These are phyloP conservation scores for Epinotia demarniana DNA, from an alignment of 2,888 invertebrate species.

Conservation along the genomic window DNA sequence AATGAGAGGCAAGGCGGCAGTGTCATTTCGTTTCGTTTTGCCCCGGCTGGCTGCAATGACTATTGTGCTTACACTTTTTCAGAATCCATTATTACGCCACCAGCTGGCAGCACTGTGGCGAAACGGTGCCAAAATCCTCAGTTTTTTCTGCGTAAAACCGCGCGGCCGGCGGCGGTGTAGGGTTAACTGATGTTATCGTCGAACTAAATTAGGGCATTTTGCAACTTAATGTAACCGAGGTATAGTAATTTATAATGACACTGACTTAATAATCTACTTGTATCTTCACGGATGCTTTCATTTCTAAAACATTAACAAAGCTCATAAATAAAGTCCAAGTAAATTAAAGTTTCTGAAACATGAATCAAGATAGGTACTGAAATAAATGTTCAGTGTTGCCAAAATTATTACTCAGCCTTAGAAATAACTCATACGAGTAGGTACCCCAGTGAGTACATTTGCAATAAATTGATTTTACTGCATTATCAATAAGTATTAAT, in stretches of 20 bases:
- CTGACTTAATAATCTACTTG: neutral
- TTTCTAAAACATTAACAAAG: neutral
- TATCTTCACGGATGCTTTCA: neutral
- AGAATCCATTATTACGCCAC: neutral
- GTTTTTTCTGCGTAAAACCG: conserved; percentile 37
- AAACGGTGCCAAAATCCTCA: neutral
- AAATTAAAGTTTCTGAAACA: neutral
- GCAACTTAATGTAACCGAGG: conserved; percentile 20
- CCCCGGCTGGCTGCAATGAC: neutral
- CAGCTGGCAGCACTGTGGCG: neutral
- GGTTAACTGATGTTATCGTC: conserved; percentile 36
- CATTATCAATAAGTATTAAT: too few species aligned
- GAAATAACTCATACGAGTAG: too few species aligned
- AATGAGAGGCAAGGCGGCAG: conserved; percentile 79
- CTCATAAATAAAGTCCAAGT: neutral
- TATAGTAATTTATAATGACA: conserved; percentile 11
- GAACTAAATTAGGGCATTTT: conserved; percentile 27
- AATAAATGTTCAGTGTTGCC: too few species aligned
- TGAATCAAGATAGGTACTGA: too few species aligned
- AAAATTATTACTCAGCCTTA: too few species aligned
- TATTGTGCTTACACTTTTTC: neutral
- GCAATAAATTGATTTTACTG: too few species aligned
- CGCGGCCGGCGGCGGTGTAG: conserved; percentile 15
- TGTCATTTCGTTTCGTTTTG: conserved; percentile 65
- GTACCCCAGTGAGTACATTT: too few species aligned